Conservation (phyloP, 1,140 invertebrate genomes). For the Drosophila erecta region DNA sequence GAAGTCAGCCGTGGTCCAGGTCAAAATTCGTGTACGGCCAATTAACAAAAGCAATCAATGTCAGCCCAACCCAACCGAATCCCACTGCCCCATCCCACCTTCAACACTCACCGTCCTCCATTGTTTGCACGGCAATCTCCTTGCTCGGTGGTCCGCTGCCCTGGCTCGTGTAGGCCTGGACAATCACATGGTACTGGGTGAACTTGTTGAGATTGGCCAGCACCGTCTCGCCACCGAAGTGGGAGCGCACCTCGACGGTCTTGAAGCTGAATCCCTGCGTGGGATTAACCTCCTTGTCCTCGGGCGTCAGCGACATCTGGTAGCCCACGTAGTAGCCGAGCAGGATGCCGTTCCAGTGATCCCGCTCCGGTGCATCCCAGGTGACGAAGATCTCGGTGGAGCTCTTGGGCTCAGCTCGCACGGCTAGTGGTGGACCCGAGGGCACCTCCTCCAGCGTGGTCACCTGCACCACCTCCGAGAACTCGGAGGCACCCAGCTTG, state of each 20-base stretch:
- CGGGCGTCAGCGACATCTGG: slow-evolving; percentile 87
- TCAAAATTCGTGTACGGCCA: slow-evolving; percentile 68
- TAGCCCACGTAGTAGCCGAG: slow-evolving; percentile 97
- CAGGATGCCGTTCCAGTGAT: slow-evolving; percentile 96
- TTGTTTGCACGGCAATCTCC: slow-evolving; percentile 91
- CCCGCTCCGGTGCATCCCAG: slow-evolving; percentile 94
- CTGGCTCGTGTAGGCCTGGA: slow-evolving; percentile 96
- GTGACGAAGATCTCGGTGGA: slow-evolving; percentile 95
- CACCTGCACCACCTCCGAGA: slow-evolving; percentile 92
- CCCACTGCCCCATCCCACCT: background rate
- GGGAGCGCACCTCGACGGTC: slow-evolving; percentile 89
- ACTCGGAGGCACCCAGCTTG: slow-evolving; percentile 93
- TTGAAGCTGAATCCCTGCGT: slow-evolving; percentile 88
- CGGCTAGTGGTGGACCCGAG: slow-evolving; percentile 92
- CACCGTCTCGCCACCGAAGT: slow-evolving; percentile 88
- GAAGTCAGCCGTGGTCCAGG: slow-evolving; percentile 25
- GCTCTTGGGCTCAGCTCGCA: slow-evolving; percentile 93
- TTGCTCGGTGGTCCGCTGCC: slow-evolving; percentile 94
- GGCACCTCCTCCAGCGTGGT: slow-evolving; percentile 95
- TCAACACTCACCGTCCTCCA: slow-evolving; percentile 92
- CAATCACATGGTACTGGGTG: slow-evolving; percentile 94
- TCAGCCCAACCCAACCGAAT: slow-evolving; percentile 17
- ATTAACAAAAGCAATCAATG: slow-evolving; percentile 83
- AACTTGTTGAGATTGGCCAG: slow-evolving; percentile 92
- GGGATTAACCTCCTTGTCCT: slow-evolving; percentile 81